Evolutionary conservation across 2,797 vertebrate genomes (phyloP), one percentile per base, ranked within the genome.

Genomic region (Oreonectes daqikongensis): DNA sequence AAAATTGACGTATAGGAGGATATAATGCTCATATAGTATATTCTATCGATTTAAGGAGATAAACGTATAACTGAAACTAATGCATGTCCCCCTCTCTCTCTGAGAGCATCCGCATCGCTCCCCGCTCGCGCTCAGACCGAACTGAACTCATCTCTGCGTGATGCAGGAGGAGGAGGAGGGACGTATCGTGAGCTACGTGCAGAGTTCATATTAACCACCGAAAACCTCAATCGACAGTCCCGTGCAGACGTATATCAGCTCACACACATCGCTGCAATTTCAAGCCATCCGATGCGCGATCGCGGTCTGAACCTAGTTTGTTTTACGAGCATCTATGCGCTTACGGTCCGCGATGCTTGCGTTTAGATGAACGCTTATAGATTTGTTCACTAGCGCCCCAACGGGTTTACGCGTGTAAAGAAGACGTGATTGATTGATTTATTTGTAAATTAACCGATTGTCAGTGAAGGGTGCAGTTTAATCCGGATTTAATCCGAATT

Each of bases 141-240:
- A 74, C 80, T 81, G 82, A 84, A 61, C 63, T 78, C n/a, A n/a
- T n/a, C 83, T 79, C 55, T 83, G 61, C 57, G 5, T 15, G 71
- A 83, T 57, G 73, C 74, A 77, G 78, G 63, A 52, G 55, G 61
- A 83, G 87, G 81, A 87, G 89, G 90, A 77, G 89, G 86, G 87
- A 83, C 60, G 81, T 84, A 87, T 82, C 72, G 83, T 85, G 87
- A 71, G 81, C 84, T 84, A 85, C 90, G 89, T 89, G 90, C 88
- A 75, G 20, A 77, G 57, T 57, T 71, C 40, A 75, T 60, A 77
- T 75, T 24, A 35, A 38, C 48, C 72, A 63, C 48, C 69, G 65
- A 63, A 72, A 53, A 64, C 20, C 69, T 60, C 61, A 40, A 69
- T 26, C 42, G 24, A 42, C 63, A 65, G 59, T 9, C 44, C 40